Evolutionary conservation across 2,113 vertebrate genomes (phyloP).

Genomic region (Regulus satrapa): DNA sequence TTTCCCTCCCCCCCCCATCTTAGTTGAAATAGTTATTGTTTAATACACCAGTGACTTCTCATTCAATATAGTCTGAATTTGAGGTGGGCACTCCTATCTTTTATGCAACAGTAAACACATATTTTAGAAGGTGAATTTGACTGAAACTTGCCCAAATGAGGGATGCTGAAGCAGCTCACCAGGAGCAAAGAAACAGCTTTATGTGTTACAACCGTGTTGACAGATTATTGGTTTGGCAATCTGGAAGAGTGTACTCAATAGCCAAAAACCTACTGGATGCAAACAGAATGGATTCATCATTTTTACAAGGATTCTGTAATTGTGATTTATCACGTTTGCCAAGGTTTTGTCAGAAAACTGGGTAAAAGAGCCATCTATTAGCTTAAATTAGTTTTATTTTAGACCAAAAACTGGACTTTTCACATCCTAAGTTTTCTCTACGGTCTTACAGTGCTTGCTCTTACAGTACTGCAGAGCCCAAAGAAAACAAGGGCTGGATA

Average conservation of each 20-base stretch:
- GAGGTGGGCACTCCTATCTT: neutral
- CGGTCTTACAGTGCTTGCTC: rapidly evolving
- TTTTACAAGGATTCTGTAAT: neutral
- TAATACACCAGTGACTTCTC: neutral
- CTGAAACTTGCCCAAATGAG: neutral
- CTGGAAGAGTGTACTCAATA: neutral
- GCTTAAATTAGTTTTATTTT: neutral
- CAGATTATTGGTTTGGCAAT: neutral
- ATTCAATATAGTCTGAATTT: neutral
- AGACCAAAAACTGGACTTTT: neutral
- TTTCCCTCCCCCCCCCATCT: neutral
- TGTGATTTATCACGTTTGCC: neutral
- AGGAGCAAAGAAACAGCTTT: neutral
- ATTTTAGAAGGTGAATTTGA: neutral
- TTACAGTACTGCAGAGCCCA: neutral
- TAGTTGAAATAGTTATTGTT: neutral
- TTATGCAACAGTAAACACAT: neutral
- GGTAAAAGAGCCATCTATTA: neutral
- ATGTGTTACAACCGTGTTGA: neutral
- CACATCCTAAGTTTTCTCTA: neutral
- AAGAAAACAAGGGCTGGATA: neutral
- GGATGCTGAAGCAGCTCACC: neutral
- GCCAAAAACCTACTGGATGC: neutral
- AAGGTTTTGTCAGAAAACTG: neutral
- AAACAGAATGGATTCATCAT: neutral